Conservation (phyloP, 2,113 vertebrate species). For the Plectropomus leopardus region DNA sequence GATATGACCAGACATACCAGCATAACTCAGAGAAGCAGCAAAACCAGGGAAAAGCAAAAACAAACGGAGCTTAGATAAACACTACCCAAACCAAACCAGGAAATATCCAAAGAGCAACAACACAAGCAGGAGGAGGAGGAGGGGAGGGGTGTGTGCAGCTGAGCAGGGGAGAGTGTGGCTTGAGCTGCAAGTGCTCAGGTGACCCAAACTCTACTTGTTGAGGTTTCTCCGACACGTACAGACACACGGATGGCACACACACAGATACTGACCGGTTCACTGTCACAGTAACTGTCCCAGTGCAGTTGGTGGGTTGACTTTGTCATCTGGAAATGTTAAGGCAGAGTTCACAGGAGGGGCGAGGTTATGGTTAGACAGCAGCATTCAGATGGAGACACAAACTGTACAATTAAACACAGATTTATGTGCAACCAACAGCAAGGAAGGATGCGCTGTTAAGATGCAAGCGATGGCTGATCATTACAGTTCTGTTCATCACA, state of each 20-base stretch:
- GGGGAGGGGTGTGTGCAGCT: constrained; percentile 4
- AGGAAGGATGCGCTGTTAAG: constrained; percentile 62
- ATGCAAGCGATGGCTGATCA: constrained; percentile 15
- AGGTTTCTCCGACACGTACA: constrained; percentile 25
- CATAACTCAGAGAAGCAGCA: constrained; percentile 45
- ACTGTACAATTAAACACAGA: constrained; percentile 29
- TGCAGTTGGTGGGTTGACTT: constrained; percentile 92
- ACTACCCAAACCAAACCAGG: constrained; percentile 48
- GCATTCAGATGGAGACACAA: constrained; percentile 63
- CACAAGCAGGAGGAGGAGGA: constrained; percentile 1
- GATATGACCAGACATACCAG: constrained; percentile 63
- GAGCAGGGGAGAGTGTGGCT: constrained; percentile 37
- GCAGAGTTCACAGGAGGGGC: constrained; percentile 86
- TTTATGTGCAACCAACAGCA: constrained; percentile 6
- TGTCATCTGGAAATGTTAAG: constrained; percentile 95
- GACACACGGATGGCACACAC: constrained; percentile 36
- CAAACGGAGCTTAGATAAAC: constrained; percentile 52
- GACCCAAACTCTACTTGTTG: constrained; percentile 22
- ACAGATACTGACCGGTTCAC: constrained; percentile 94
- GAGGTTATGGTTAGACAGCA: constrained; percentile 83
- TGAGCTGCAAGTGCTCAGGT: constrained; percentile 27
- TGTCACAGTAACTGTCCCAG: constrained; percentile 97
- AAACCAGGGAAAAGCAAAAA: constrained; percentile 42
- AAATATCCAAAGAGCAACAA: constrained; percentile 47
- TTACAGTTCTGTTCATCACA: background rate